A percentile compares a stretch with the other conserved stretches of the same genome.
These are phyloP conservation scores for Pygocentrus nattereri DNA, from an alignment of 2,797 vertebrate genomes.

Conservation along the genomic window DNA sequence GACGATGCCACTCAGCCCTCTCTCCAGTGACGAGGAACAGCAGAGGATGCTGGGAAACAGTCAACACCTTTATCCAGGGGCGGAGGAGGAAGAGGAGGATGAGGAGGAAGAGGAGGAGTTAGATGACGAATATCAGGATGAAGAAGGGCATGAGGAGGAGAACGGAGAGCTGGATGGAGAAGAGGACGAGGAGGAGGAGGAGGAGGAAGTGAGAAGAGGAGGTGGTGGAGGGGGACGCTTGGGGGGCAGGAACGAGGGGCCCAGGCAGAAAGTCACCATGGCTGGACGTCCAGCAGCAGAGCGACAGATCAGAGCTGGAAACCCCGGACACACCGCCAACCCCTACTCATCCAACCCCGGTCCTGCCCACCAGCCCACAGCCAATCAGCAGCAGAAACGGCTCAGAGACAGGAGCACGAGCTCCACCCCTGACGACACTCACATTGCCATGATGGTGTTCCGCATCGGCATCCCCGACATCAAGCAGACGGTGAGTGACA, in stretches of 20 bases:
- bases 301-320: conserved; percentile 72
- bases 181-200: conserved; percentile 72
- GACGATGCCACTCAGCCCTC: conserved; percentile 93
- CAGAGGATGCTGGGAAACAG: conserved; percentile 86
- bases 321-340: conserved; percentile 76
- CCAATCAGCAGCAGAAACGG: conserved; percentile 79
- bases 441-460: conserved; percentile 95
- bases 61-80: conserved; percentile 88
- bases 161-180: conserved; percentile 73
- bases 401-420: conserved; percentile 83
- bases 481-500: conserved; percentile 89
- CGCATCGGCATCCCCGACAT: conserved; percentile 95
- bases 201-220: conserved; percentile 71
- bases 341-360: conserved; percentile 79
- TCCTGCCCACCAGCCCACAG: conserved; percentile 73
- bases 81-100: conserved; percentile 89
- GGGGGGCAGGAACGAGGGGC: conserved; percentile 71
- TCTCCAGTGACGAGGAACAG: conserved; percentile 93
- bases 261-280: conserved; percentile 73
- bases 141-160: conserved; percentile 76
- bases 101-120: conserved; percentile 78
- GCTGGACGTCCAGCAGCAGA: conserved; percentile 66
- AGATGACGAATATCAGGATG: conserved; percentile 75
- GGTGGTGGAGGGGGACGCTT: conserved; percentile 56
- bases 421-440: conserved; percentile 84